Conservation (phyloP, 2,113 vertebrate genomes). For the Cairina moschata region DNA sequence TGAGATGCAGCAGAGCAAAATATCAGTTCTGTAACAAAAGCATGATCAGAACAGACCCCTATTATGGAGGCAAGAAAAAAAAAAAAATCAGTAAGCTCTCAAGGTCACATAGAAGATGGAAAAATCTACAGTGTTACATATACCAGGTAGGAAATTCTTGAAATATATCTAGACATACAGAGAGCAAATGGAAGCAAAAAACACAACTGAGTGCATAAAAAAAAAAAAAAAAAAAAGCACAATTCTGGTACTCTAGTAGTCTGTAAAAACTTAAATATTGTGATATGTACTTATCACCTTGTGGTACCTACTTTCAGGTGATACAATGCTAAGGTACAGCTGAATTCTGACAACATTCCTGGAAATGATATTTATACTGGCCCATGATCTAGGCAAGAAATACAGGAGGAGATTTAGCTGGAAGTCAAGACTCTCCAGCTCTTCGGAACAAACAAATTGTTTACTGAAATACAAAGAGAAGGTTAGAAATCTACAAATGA, state of each 20-base stretch:
- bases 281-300: not conserved
- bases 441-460: not conserved
- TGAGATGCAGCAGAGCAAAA: not conserved
- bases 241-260: not conserved
- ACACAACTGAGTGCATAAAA: rapidly evolving
- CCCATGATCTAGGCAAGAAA: not conserved
- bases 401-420: not conserved
- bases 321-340: not conserved
- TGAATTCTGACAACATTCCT: not conserved
- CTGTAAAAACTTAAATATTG: not conserved
- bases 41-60: not conserved
- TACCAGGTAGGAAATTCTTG: not conserved
- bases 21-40: not conserved
- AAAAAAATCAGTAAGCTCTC: not conserved
- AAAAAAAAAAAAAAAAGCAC: not conserved
- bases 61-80: not conserved
- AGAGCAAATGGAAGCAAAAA: not conserved
- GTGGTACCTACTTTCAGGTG: not conserved
- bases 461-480: not conserved
- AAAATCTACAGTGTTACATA: not conserved
- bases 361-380: not conserved
- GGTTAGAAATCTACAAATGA: not conserved
- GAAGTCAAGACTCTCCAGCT: not conserved
- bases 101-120: rapidly evolving
- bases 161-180: not conserved